A percentile compares a stretch with the other conserved stretches of the same genome.
These are phyloP conservation scores for Anomalospiza imberbis DNA, from an alignment of 2,797 vertebrate genomes.

Conservation along the genomic window DNA sequence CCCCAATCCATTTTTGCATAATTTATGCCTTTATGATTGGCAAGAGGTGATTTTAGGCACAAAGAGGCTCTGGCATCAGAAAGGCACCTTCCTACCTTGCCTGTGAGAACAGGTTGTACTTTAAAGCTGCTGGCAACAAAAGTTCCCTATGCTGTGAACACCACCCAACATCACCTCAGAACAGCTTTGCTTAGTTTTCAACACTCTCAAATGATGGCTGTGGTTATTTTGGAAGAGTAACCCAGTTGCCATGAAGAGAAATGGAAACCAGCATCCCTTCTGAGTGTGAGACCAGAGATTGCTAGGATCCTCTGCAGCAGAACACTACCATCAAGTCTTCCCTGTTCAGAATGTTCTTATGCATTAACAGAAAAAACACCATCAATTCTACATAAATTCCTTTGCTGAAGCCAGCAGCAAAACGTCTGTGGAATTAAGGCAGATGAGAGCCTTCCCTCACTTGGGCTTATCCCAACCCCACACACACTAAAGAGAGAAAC, in stretches of 20 bases:
- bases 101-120: neutral
- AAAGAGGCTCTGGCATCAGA: neutral
- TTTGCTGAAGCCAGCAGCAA: constrained; percentile 48
- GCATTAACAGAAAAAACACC: constrained; percentile 21
- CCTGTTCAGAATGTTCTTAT: constrained; percentile 15
- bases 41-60: neutral
- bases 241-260: neutral
- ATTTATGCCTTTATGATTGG: neutral
- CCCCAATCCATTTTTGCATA: neutral
- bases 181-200: neutral
- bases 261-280: neutral
- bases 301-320: neutral
- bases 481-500: constrained; percentile 49
- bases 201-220: neutral
- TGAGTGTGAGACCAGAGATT: neutral
- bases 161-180: neutral
- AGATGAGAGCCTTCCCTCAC: constrained; percentile 20
- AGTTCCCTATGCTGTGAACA: neutral
- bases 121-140: neutral
- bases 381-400: constrained; percentile 56
- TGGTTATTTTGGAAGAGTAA: neutral
- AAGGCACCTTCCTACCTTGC: neutral
- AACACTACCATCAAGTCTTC: neutral
- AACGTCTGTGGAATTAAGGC: constrained; percentile 21
- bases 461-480: constrained; percentile 56